Conservation (phyloP, 2,888 invertebrate species). For the Leptinotarsa peninsularis region DNA sequence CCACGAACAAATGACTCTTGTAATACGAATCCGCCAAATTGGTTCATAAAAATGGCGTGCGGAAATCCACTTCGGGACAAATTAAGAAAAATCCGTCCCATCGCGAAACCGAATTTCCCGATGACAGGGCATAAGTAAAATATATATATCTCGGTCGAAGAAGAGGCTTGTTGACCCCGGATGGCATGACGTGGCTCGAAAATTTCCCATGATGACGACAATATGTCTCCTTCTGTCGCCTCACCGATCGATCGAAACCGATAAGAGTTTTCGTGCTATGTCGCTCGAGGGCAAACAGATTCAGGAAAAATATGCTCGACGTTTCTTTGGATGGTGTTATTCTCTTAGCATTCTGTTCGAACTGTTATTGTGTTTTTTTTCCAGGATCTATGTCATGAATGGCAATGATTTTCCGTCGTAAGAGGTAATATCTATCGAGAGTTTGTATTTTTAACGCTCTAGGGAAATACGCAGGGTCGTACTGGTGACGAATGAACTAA, state of each 20-base stretch:
- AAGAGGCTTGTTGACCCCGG: slow-evolving; percentile 27
- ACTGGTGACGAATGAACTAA: too few relatives aligned
- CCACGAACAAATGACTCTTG: not conserved
- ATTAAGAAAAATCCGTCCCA: slow-evolving; percentile 23
- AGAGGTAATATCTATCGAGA: not conserved
- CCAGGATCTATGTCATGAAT: not conserved
- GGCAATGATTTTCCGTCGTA: not conserved
- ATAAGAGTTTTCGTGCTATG: slow-evolving; percentile 15
- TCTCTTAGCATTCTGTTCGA: not conserved
- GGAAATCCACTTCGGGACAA: slow-evolving; percentile 18
- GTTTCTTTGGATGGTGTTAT: slow-evolving; percentile 1
- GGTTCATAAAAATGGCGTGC: slow-evolving; percentile 25
- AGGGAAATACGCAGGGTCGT: too few relatives aligned
- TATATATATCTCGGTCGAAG: slow-evolving; percentile 9
- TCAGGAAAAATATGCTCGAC: not conserved
- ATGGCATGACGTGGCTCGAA: slow-evolving; percentile 50
- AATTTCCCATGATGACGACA: slow-evolving; percentile 48
- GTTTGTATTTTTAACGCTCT: not conserved
- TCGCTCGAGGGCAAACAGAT: slow-evolving; percentile 1
- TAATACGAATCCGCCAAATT: slow-evolving; percentile 1
- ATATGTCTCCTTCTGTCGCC: slow-evolving; percentile 22
- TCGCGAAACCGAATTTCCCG: slow-evolving; percentile 24
- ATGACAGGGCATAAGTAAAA: slow-evolving; percentile 22
- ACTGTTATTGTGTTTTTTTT: not conserved
- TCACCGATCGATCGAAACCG: slow-evolving; percentile 16